Evolutionary conservation across 2,113 vertebrate genomes (phyloP), one percentile per base, ranked within the genome.

Genomic region (Macquaria ambigua): DNA sequence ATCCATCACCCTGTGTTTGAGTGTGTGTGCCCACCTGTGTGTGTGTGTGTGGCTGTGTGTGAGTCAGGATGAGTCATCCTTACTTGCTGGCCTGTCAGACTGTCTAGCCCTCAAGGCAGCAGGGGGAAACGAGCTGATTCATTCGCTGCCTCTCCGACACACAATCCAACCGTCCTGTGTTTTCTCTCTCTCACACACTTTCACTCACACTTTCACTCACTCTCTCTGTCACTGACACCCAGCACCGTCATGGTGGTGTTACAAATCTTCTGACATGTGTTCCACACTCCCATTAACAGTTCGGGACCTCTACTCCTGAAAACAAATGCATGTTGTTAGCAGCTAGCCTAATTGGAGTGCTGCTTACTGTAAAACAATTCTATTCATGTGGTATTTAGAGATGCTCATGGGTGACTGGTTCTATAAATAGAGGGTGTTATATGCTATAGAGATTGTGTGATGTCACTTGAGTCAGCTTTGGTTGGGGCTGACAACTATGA

Each of bases 61-160:
- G 89, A 91, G 87, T 94, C 87, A 89, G 55, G 62, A 87, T 93
- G 94, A 95, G 83, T 94, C 94, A 95, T 93, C 86, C 80, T 50
- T 84, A 81, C 85, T 87, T 90, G 84, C 86, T 66, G 50, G 59
- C 82, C 89, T 92, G 89, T 89, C 85, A 87, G 89, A 89, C 89
- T 53, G 74, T 90, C 89, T 88, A 50, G 62, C 83, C 89, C 86
- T 71, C 41, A 69, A 82, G 88, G 87, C 81, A 92, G 85, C 75
- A 4, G 77, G 55, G 67, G 67, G 69, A 81, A 79, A 87, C 66
- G 21, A 89, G 34, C 83, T 90, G 88, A 89, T 85, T 93, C 82
- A 87, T 74, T 82, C 2, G 16, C 76, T n/a, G 63, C 70, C 63
- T 56, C 59, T 76, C 61, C 8, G 18, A 8, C 34, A 62, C 81